Evolutionary conservation across 2,797 vertebrate species (phyloP).

Genomic region (Acanthis flammea): DNA sequence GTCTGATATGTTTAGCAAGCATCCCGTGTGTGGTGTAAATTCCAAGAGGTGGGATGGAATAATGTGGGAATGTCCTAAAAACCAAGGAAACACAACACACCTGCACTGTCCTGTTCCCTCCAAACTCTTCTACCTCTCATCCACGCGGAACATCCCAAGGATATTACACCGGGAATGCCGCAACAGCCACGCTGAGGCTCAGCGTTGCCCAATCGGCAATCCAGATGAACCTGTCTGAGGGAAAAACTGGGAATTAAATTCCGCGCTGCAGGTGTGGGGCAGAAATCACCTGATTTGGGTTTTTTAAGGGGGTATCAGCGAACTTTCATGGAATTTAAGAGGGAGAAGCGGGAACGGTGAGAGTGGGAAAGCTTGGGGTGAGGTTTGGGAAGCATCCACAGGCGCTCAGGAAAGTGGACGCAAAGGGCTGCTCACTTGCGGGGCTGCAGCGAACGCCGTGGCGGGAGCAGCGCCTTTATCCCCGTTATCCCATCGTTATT

Average conservation of each 20-base stretch:
- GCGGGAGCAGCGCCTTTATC: background rate
- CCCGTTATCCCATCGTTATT: background rate
- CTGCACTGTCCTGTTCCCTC: background rate
- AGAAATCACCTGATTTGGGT: rapidly evolving
- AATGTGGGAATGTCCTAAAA: rapidly evolving
- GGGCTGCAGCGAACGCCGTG: background rate
- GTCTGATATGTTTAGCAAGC: rapidly evolving
- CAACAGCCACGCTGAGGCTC: background rate
- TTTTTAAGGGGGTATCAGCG: rapidly evolving
- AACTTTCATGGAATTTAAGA: background rate
- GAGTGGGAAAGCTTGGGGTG: background rate
- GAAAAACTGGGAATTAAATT: background rate
- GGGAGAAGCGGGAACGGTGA: background rate
- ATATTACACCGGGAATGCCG: background rate
- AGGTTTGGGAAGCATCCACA: background rate
- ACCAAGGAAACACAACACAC: background rate
- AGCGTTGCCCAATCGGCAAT: background rate
- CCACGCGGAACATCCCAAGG: background rate
- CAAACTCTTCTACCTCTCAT: background rate
- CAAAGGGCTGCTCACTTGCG: rapidly evolving
- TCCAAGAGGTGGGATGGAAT: background rate
- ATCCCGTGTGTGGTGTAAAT: rapidly evolving
- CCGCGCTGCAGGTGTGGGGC: background rate
- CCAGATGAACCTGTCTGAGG: background rate
- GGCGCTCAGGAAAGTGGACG: background rate